Conservation (phyloP, 2,888 invertebrate species). For the Hydraecia micacea region DNA sequence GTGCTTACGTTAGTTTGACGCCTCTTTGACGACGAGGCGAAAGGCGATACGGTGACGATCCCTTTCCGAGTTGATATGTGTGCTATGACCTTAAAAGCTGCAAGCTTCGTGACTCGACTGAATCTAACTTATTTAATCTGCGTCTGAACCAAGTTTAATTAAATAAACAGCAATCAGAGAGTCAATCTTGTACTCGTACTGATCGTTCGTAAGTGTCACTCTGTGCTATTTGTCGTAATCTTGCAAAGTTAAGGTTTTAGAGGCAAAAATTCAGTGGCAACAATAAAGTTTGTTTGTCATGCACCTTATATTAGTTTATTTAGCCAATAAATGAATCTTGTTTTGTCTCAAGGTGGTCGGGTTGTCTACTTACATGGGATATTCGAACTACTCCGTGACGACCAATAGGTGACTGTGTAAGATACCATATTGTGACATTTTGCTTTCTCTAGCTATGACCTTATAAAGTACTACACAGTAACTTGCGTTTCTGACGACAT, state of each 20-base stretch:
- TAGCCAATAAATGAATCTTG: too few species aligned
- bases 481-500: too few species aligned
- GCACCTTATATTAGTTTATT: too few species aligned
- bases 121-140: slow-evolving; percentile 60
- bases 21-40: too few species aligned
- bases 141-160: slow-evolving; percentile 65
- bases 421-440: neutral
- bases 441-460: neutral
- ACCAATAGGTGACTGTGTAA: neutral
- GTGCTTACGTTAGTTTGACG: too few species aligned
- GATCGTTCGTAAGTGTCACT: slow-evolving; percentile 15
- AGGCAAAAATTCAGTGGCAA: too few species aligned
- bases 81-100: neutral
- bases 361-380: neutral
- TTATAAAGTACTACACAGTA: neutral
- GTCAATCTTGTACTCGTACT: slow-evolving; percentile 44
- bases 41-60: too few species aligned
- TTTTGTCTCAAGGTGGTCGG: neutral
- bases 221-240: slow-evolving; percentile 23
- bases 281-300: too few species aligned
- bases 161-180: slow-evolving; percentile 69
- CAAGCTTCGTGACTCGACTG: slow-evolving; percentile 40
- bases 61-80: too few species aligned
- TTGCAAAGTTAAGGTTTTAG: too few species aligned
- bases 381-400: neutral